phyloP scores from a whole-genome alignment of 2,888 invertebrate species.

The Carpatolechia fugitivella region DNA sequence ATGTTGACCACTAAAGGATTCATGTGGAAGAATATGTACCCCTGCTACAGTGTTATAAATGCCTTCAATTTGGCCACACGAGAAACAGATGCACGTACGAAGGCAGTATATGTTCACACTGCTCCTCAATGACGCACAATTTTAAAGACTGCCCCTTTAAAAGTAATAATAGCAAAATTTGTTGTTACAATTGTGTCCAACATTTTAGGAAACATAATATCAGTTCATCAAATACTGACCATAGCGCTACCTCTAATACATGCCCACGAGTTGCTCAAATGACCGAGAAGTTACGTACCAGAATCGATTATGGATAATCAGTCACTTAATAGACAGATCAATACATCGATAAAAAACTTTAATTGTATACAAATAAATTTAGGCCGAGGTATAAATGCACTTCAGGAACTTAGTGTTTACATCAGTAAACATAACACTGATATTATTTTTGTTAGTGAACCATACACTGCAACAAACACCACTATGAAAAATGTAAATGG shows the following conservation, averaged over 20 bases:
- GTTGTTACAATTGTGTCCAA: neutral
- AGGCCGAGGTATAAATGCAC: too few species aligned
- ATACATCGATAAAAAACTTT: too few species aligned
- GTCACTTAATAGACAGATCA: too few species aligned
- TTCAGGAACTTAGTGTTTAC: neutral
- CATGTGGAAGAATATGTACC: neutral
- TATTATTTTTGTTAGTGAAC: conserved; percentile 15
- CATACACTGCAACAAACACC: conserved; percentile 12
- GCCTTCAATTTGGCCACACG: conserved; percentile 1
- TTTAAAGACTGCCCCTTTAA: neutral
- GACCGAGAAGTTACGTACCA: neutral
- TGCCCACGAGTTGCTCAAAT: neutral
- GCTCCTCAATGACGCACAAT: neutral
- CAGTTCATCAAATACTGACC: neutral
- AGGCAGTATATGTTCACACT: neutral
- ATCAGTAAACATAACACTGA: neutral
- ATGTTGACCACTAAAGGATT: neutral
- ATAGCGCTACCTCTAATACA: neutral
- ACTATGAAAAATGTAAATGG: neutral
- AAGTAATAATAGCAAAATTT: too few species aligned
- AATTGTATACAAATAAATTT: too few species aligned
- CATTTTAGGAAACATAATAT: neutral
- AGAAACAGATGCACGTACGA: neutral
- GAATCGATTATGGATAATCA: too few species aligned
- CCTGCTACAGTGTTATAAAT: neutral